Percentiles rank a stretch among this genome's conserved stretches.
Conservation (phyloP, 1,140 invertebrate species). For the Bactericera cockerelli region DNA sequence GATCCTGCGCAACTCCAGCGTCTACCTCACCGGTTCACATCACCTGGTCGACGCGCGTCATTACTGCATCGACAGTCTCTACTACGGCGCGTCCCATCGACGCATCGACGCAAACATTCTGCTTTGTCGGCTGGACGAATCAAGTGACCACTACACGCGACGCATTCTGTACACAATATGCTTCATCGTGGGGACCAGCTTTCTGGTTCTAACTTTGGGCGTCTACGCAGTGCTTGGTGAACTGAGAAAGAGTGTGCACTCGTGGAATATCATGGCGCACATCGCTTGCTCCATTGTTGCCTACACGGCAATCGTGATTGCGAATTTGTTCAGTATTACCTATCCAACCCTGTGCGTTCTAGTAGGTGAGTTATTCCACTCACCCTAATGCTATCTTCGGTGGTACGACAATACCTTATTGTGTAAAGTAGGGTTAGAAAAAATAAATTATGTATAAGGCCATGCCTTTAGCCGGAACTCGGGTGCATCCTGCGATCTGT, state of each 20-base stretch:
- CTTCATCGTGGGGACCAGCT: conserved; percentile 16
- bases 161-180: conserved; percentile 15
- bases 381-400: not conserved
- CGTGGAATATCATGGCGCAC: conserved; percentile 18
- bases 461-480: not conserved
- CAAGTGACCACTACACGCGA: not conserved
- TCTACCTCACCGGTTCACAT: not conserved
- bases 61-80: not conserved
- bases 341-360: not conserved
- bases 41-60: not conserved
- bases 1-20: not conserved
- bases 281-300: conserved; percentile 16
- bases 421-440: too few species aligned
- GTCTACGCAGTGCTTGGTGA: conserved; percentile 20
- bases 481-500: not conserved
- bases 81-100: not conserved
- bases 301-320: conserved; percentile 14
- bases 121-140: not conserved
- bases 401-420: not conserved
- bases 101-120: not conserved
- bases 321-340: not conserved
- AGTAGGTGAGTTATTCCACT: not conserved
- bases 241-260: conserved; percentile 18
- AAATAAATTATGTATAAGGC: not conserved
- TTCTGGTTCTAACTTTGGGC: conserved; percentile 18